A percentile compares a stretch with the other conserved stretches of the same genome.
These are phyloP conservation scores for Leptosomus discolor DNA, from an alignment of 2,113 vertebrate genomes.

Conservation along the genomic window DNA sequence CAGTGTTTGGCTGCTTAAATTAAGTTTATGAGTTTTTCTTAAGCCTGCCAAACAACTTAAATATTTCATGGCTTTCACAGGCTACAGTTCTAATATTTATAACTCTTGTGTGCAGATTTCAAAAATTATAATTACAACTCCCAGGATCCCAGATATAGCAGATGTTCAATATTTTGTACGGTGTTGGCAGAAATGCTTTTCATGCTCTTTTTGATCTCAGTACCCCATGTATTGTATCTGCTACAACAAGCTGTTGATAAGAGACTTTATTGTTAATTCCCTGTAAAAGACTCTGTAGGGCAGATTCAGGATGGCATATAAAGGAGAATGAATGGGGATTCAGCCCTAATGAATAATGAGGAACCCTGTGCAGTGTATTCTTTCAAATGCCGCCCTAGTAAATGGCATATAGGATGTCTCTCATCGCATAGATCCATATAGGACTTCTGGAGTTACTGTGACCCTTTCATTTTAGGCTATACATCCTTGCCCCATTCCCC, in stretches of 20 bases:
- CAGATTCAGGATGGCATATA: constrained; percentile 28
- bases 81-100: constrained; percentile 88
- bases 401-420: neutral
- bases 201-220: constrained; percentile 81
- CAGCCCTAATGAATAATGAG: constrained; percentile 52
- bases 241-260: constrained; percentile 81
- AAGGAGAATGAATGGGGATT: constrained; percentile 31
- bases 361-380: neutral
- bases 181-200: constrained; percentile 83
- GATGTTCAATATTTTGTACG: constrained; percentile 86
- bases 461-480: constrained; percentile 57
- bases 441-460: neutral
- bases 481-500: neutral
- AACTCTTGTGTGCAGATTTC: constrained; percentile 86
- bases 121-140: constrained; percentile 87
- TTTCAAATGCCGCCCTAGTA: neutral
- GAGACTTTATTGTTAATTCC: constrained; percentile 76
- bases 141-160: constrained; percentile 83
- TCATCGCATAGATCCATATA: neutral
- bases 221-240: constrained; percentile 79
- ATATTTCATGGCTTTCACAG: constrained; percentile 85
- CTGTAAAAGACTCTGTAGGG: constrained; percentile 57
- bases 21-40: constrained; percentile 85
- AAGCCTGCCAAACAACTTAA: constrained; percentile 85
- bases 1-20: constrained; percentile 82